These are phyloP conservation scores for Phrixothrix hirtus DNA, from an alignment of 2,888 invertebrate species.

Conservation along the genomic window DNA sequence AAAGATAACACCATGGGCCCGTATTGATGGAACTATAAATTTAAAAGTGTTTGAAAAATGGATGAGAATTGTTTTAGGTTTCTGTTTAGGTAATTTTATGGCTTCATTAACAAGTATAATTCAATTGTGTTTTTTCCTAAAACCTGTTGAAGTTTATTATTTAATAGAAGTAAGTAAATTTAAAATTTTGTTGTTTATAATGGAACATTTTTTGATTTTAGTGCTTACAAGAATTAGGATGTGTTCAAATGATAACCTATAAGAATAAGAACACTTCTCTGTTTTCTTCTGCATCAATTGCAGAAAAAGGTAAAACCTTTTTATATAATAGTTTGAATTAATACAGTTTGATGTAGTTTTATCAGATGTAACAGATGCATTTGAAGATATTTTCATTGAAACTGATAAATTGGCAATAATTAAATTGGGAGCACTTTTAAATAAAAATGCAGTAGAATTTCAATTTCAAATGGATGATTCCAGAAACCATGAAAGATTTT, in stretches of 20 bases:
- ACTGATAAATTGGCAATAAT: slow-evolving; percentile 58
- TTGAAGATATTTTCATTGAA: slow-evolving; percentile 58
- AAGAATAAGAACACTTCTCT: slow-evolving; percentile 52
- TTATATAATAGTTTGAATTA: too few species aligned
- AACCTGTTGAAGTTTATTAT: slow-evolving; percentile 66
- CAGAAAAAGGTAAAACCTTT: too few species aligned
- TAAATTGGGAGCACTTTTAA: slow-evolving; percentile 62
- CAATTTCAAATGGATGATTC: slow-evolving; percentile 53
- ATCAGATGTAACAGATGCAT: slow-evolving; percentile 58
- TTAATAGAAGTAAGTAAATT: slow-evolving; percentile 62
- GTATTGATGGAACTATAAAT: slow-evolving; percentile 73
- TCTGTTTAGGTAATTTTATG: slow-evolving; percentile 67
- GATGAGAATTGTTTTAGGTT: slow-evolving; percentile 67
- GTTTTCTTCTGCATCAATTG: slow-evolving; percentile 50
- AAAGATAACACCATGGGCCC: slow-evolving; percentile 76
- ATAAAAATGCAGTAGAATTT: slow-evolving; percentile 51
- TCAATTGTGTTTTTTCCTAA: slow-evolving; percentile 66
- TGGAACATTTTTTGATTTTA: slow-evolving; percentile 51
- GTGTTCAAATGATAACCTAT: slow-evolving; percentile 56
- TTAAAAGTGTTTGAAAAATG: slow-evolving; percentile 68
- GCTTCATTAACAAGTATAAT: slow-evolving; percentile 60
- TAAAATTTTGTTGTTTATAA: slow-evolving; percentile 9
- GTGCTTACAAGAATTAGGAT: slow-evolving; percentile 62
- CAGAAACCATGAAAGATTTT: slow-evolving; percentile 18
- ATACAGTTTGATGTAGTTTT: too few species aligned